These are phyloP conservation scores for Aphelinus atriplicis DNA, from an alignment of 1,140 invertebrate genomes.

Conservation along the genomic window DNA sequence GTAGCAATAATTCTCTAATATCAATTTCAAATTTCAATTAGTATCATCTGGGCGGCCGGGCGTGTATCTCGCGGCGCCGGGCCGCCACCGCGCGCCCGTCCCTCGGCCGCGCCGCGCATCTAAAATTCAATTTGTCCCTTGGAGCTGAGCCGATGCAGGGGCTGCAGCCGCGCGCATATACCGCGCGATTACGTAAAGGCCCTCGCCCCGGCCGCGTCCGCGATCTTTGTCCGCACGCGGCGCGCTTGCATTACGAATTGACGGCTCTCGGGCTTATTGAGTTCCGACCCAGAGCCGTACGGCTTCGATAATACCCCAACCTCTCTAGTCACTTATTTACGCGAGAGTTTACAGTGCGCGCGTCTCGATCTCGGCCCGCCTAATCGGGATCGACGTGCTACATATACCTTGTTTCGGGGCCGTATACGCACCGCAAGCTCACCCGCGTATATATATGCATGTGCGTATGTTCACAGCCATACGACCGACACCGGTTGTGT, in stretches of 20 bases:
- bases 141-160: constrained; percentile 41
- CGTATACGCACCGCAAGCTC: too few species aligned
- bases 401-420: too few species aligned
- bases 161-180: constrained; percentile 35
- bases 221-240: constrained; percentile 39
- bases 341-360: constrained; percentile 37
- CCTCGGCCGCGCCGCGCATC: constrained; percentile 58
- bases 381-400: constrained; percentile 59
- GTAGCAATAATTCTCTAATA: constrained; percentile 66
- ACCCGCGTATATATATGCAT: background rate
- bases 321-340: constrained; percentile 64
- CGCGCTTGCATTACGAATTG: constrained; percentile 62
- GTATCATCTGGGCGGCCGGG: constrained; percentile 63
- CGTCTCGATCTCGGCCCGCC: constrained; percentile 40
- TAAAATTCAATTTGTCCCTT: constrained; percentile 68
- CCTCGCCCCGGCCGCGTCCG: constrained; percentile 47
- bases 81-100: constrained; percentile 48
- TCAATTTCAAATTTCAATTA: constrained; percentile 70
- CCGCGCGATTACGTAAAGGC: constrained; percentile 45
- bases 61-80: constrained; percentile 34
- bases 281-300: constrained; percentile 58
- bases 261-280: constrained; percentile 64
- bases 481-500: constrained; percentile 61
- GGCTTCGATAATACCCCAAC: constrained; percentile 52
- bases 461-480: too few species aligned